Evolutionary conservation across 2,888 invertebrate genomes (phyloP).

Genomic region (Clostera curtula): DNA sequence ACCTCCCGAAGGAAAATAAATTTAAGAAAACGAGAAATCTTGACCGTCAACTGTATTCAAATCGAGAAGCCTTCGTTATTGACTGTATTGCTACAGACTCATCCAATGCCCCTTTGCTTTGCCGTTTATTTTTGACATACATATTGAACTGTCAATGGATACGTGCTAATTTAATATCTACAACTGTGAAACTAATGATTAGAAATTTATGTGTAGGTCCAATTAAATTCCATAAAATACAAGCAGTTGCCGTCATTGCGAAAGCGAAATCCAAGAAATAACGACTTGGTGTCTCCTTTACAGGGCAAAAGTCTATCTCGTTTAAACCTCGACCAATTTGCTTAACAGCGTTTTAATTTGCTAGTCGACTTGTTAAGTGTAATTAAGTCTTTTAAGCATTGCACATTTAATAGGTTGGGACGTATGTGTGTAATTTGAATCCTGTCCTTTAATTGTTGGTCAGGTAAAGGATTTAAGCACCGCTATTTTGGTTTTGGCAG

Average conservation of each 20-base stretch:
- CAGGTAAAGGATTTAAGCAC: too few relatives aligned
- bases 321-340: conserved; percentile 37
- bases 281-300: conserved; percentile 49
- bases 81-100: conserved; percentile 8
- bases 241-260: conserved; percentile 53
- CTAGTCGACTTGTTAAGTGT: conserved; percentile 17
- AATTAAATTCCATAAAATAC: conserved; percentile 63
- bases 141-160: conserved; percentile 24
- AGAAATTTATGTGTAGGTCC: conserved; percentile 37
- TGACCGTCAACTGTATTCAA: conserved; percentile 52
- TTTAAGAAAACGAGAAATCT: conserved; percentile 71
- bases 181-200: conserved; percentile 24
- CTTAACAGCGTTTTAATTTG: conserved; percentile 38
- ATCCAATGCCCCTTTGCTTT: conserved; percentile 21
- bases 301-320: conserved; percentile 38
- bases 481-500: too few relatives aligned
- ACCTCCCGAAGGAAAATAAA: conserved; percentile 70
- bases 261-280: conserved; percentile 58
- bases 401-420: conserved; percentile 3
- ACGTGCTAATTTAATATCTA: conserved; percentile 3
- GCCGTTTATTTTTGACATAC: not conserved
- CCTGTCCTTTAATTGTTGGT: too few relatives aligned
- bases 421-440: too few relatives aligned
- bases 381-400: conserved; percentile 16
- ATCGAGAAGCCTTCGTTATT: conserved; percentile 28